Evolutionary conservation across 2,113 vertebrate genomes (phyloP), one percentile per base, ranked within the genome.

Genomic region (Rhinopithecus roxellana): DNA sequence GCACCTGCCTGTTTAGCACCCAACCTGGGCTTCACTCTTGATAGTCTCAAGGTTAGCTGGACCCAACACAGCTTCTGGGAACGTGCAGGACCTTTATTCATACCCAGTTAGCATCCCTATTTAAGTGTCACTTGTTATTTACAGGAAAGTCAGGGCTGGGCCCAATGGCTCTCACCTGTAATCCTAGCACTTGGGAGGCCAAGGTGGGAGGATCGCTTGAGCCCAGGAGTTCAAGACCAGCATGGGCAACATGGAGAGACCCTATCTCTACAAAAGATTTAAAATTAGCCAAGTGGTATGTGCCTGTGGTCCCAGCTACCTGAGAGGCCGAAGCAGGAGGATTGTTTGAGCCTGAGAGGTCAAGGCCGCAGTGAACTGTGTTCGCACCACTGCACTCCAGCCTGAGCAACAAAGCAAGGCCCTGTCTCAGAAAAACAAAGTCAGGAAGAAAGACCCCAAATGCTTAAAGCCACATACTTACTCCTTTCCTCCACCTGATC

Each of bases 381-480:
- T 35, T 69, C 17, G 32, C 16, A 35, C 67, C 32, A 69, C 32
- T 35, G 67, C 32, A 69, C 32, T 61, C 67, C 32, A 69, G 67
- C 67, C 67, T 69, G 32, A 35, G 30, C 67, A 35, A n/a, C 67
- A 69, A 18, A 69, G 7, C 16, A 35, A 69, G 67, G n/a, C 67
- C 6, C 32, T 35, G 7, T 35, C 67, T 69, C 32, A 35, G 35
- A 69, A 69, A 69, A n/a, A 69, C 35, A 50, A 30, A 32, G 57
- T 78, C 11, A 32, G 77, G 83, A 97, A 95, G 82, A 94, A 87
- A 57, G 80, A 96, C 55, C 38, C 61, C 35, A 96, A 55, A 32
- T 75, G 22, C 86, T 45, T 94, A 79, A 38, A 0, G 72, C 94
- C 95, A 38, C 12, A 7, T 14, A 16, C 50, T 50, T 92, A 48